Percentiles rank a stretch among this genome's conserved stretches.
Evolutionary conservation across 2,797 vertebrate species (phyloP).

Genomic region (Esox masquinongy): DNA sequence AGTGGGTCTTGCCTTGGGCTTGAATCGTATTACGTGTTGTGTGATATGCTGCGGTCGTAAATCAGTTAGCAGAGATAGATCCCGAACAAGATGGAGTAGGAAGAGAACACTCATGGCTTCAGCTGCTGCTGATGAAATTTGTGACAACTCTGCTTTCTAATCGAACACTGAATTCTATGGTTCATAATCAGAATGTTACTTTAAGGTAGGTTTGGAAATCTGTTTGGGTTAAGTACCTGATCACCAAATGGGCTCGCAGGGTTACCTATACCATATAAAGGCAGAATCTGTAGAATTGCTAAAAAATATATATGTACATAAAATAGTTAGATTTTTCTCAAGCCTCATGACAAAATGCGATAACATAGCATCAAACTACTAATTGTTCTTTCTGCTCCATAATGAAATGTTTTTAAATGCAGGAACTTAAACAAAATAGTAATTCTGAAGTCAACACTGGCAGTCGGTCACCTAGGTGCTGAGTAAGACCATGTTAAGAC

Average conservation of each 20-base stretch:
- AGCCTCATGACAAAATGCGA: too few relatives aligned
- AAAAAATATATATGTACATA: too few relatives aligned
- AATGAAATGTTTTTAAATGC: too few relatives aligned
- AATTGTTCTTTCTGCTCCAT: too few relatives aligned
- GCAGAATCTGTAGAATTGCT: too few relatives aligned
- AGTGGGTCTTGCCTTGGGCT: constrained; percentile 55
- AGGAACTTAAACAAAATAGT: too few relatives aligned
- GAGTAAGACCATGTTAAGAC: too few relatives aligned
- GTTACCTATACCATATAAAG: too few relatives aligned
- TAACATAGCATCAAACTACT: too few relatives aligned
- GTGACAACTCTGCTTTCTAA: constrained; percentile 30
- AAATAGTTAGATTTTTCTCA: too few relatives aligned
- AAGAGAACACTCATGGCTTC: constrained; percentile 6
- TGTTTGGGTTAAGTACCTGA: background rate
- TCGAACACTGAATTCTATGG: background rate
- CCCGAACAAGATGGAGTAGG: constrained; percentile 29
- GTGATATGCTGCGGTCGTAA: constrained; percentile 53
- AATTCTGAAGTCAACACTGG: too few relatives aligned
- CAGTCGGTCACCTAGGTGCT: too few relatives aligned
- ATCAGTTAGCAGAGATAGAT: constrained; percentile 57
- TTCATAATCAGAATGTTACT: background rate
- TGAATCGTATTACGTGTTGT: constrained; percentile 57
- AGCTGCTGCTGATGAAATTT: constrained; percentile 38
- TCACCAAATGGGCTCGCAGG: background rate
- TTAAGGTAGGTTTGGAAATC: background rate